A percentile compares a stretch with the other conserved stretches of the same genome.
Evolutionary conservation across 2,797 vertebrate genomes (phyloP).

Genomic region (Notoglanidium macrostoma): DNA sequence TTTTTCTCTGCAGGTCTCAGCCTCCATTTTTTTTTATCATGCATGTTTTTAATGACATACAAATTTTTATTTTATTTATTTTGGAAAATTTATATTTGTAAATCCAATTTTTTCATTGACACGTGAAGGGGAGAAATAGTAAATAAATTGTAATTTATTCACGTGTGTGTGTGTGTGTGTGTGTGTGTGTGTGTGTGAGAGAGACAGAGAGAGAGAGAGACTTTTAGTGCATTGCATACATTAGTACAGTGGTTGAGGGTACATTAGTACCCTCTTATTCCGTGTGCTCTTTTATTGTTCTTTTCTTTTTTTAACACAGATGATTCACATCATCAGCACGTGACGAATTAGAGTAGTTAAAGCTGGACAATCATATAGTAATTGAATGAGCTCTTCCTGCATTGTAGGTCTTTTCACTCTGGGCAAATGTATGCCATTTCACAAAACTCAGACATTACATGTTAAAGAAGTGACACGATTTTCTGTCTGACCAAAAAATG

Average conservation of each 20-base stretch:
- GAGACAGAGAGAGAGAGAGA: not conserved
- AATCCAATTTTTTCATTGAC: not conserved
- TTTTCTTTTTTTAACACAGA: not conserved
- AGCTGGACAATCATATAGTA: not conserved
- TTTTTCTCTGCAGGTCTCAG: not conserved
- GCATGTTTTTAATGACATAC: not conserved
- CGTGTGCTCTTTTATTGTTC: not conserved
- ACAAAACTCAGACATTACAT: not conserved
- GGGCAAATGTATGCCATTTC: not conserved
- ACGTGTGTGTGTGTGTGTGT: not conserved
- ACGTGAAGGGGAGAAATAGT: not conserved
- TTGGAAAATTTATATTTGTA: not conserved
- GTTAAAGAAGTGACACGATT: not conserved
- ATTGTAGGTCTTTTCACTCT: not conserved
- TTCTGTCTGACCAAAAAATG: not conserved
- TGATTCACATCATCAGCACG: not conserved
- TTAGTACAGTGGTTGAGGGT: not conserved
- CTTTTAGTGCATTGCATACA: not conserved
- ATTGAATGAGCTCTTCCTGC: not conserved
- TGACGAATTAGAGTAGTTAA: not conserved
- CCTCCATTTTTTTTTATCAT: not conserved
- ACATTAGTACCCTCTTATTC: not conserved
- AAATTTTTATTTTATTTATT: not conserved
- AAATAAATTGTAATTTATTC: not conserved
- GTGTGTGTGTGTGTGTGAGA: not conserved